Evolutionary conservation across 92 coral and sea anemone species (phyloP).

Genomic region (Diadumene lineata): DNA sequence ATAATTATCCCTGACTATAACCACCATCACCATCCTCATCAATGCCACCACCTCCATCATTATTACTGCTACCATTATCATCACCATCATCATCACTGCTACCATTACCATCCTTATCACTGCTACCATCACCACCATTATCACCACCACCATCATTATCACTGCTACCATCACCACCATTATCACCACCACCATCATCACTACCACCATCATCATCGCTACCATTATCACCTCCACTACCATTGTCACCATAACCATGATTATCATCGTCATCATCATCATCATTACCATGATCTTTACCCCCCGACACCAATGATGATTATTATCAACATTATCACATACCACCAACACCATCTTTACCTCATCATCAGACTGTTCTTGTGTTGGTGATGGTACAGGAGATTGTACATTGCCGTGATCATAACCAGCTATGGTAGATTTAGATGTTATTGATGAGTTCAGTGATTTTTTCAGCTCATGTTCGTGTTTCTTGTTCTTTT

Average conservation of each 20-base stretch:
- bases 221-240: neutral
- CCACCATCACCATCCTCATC: neutral
- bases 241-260: neutral
- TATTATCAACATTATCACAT: neutral
- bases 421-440: constrained; percentile 77
- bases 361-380: constrained; percentile 65
- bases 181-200: neutral
- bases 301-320: neutral
- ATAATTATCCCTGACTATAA: neutral
- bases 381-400: constrained; percentile 75
- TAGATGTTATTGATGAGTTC: constrained; percentile 61
- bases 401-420: constrained; percentile 72
- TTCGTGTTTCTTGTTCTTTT: constrained; percentile 83
- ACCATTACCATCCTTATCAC: neutral
- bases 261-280: constrained; percentile 3
- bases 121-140: neutral
- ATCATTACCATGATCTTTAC: neutral
- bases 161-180: neutral
- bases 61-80: neutral
- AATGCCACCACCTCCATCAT: neutral
- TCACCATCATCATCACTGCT: neutral
- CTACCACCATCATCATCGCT: neutral
- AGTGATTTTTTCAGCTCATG: constrained; percentile 62
- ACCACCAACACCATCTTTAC: neutral
- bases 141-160: neutral